These are phyloP conservation scores for Apeira syringaria DNA, from an alignment of 2,888 invertebrate genomes.

Conservation along the genomic window DNA sequence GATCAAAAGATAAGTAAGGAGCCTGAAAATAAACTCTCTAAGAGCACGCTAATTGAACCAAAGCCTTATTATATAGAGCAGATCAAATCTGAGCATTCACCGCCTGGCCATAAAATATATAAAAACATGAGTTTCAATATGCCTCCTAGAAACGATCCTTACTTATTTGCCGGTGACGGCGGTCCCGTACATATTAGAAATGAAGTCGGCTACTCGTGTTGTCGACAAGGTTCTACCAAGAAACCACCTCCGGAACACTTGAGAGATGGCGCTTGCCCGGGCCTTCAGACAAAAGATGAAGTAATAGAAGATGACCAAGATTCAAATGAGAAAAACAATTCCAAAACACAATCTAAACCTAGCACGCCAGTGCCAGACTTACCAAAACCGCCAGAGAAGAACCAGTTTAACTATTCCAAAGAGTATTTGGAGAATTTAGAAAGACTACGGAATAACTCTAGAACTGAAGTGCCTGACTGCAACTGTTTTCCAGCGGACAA, in stretches of 20 bases:
- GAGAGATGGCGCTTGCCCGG: constrained; percentile 88
- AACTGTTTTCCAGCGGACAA: constrained; percentile 94
- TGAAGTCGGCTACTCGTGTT: constrained; percentile 88
- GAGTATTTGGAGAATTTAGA: constrained; percentile 85
- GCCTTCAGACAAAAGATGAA: constrained; percentile 89
- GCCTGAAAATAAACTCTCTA: constrained; percentile 42
- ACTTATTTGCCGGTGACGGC: constrained; percentile 87
- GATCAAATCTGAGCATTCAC: constrained; percentile 80
- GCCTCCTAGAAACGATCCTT: constrained; percentile 72
- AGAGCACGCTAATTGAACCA: constrained; percentile 44
- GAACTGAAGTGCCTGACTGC: constrained; percentile 95
- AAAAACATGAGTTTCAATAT: constrained; percentile 70
- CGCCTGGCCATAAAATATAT: constrained; percentile 79
- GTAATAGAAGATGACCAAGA: constrained; percentile 84
- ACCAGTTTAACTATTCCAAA: constrained; percentile 77
- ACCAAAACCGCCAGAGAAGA: constrained; percentile 62
- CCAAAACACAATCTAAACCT: constrained; percentile 68
- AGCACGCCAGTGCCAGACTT: constrained; percentile 73
- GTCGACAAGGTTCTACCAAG: constrained; percentile 88
- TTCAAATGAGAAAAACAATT: constrained; percentile 67
- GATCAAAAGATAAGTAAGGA: constrained; percentile 55
- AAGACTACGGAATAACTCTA: constrained; percentile 85
- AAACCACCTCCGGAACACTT: constrained; percentile 89
- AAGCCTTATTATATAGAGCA: constrained; percentile 79
- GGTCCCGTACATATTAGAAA: constrained; percentile 86